Evolutionary conservation across 2,888 invertebrate species (phyloP).

Genomic region (Cartodere bifasciata): DNA sequence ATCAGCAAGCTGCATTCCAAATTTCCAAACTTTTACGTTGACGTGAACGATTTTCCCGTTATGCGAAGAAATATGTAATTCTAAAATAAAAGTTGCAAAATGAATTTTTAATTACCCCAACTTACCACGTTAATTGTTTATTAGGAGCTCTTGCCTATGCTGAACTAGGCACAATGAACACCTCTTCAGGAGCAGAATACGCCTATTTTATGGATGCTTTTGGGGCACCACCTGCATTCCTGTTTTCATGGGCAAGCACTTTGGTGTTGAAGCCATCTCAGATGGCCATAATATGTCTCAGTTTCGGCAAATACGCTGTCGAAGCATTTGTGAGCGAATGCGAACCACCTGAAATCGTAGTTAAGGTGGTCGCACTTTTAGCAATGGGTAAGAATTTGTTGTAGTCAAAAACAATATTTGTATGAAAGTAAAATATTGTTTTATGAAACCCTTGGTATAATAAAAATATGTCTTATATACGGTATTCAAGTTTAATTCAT

Average conservation of each 20-base stretch:
- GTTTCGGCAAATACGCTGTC: constrained; percentile 87
- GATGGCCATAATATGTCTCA: constrained; percentile 87
- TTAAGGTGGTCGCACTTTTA: constrained; percentile 79
- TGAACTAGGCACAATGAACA: constrained; percentile 91
- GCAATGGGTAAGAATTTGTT: constrained; percentile 65
- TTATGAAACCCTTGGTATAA: constrained; percentile 1
- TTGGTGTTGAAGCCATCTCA: constrained; percentile 86
- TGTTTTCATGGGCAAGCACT: constrained; percentile 90
- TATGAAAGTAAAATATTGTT: neutral
- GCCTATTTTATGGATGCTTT: constrained; percentile 94
- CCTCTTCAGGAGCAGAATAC: constrained; percentile 90
- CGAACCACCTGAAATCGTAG: constrained; percentile 68
- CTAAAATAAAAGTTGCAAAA: too few species aligned
- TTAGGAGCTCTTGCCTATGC: constrained; percentile 86
- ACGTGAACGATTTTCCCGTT: too few species aligned
- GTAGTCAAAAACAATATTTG: too few species aligned
- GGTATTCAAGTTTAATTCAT: too few species aligned
- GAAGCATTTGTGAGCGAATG: constrained; percentile 81
- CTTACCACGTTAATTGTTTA: too few species aligned
- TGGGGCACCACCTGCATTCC: constrained; percentile 81
- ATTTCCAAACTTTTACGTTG: too few species aligned
- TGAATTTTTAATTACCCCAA: too few species aligned
- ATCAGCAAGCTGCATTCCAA: too few species aligned
- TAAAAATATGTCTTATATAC: too few species aligned
- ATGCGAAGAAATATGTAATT: too few species aligned